A percentile compares a stretch with the other conserved stretches of the same genome.
phyloP scores from a whole-genome alignment of 2,113 vertebrate species.

The Vulpes ferrilata region DNA sequence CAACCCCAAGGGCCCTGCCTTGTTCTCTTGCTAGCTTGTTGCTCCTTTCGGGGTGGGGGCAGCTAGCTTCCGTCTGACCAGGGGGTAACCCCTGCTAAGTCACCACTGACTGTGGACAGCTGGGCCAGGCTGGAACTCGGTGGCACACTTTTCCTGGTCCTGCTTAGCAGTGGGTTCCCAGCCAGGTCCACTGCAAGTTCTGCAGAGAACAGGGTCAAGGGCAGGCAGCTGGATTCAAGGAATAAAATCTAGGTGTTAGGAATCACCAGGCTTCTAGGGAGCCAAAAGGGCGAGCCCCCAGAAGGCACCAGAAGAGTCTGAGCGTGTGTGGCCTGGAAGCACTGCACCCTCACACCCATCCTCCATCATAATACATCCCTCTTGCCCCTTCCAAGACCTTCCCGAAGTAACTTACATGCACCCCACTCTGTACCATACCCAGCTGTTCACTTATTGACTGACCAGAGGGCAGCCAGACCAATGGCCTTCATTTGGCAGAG shows the following conservation, averaged over 20 bases:
- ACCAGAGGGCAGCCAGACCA: neutral
- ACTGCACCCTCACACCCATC: neutral
- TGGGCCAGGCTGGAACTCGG: neutral
- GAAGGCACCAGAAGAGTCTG: neutral
- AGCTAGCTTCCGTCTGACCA: neutral
- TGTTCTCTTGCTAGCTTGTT: neutral
- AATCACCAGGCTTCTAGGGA: neutral
- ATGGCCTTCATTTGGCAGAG: neutral
- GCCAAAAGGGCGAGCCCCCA: rapidly evolving
- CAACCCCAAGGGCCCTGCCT: rapidly evolving
- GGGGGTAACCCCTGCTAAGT: neutral
- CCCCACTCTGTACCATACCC: neutral
- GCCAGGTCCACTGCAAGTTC: neutral
- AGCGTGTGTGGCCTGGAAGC: neutral
- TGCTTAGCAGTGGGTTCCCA: neutral
- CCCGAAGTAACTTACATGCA: neutral
- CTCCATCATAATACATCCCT: rapidly evolving
- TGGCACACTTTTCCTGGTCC: neutral
- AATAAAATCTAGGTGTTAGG: neutral
- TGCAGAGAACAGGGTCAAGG: neutral
- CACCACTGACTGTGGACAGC: neutral
- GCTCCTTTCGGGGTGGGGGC: neutral
- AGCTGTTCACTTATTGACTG: neutral
- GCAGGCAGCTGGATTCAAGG: neutral
- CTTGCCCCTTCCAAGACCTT: neutral